Evolutionary conservation across 1,140 invertebrate species (phyloP), one percentile per base, ranked within the genome.

Genomic region (Sarcophaga peregrina): DNA sequence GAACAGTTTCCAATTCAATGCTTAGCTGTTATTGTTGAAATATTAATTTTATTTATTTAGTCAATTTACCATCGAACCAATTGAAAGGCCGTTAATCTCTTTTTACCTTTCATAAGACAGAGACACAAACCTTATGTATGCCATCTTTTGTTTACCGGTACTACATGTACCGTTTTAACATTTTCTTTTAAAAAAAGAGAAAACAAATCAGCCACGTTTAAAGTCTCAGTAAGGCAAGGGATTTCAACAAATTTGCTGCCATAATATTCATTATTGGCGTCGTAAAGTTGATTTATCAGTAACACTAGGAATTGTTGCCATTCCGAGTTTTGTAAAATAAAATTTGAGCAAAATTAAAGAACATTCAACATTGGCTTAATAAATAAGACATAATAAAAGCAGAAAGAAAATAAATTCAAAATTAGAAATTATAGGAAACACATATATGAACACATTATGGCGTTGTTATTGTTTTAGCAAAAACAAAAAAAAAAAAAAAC

Each of bases 51-150:
- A n/a, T 68, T 68, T 78, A 78, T 78, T 78, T 50, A 47, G 75
- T 78, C 25, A 78, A 78, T 78, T 17, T 78, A 25, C 7, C 75
- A 78, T 78, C 75, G 75, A 78, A 78, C 75, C 50, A 78, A 78
- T 78, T 78, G 75, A 78, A 78, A 78, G 75, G 25, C n/a, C 75
- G 52, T 78, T 78, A 10, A 25, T 78, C 9, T 17, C 9, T 78
- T 78, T 17, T 47, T 50, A 78, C 52, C 75, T 78, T 78, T 52
- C 20, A 20, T 78, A 47, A 47, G 75, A 78, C 75, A 78, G 25
- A 78, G 75, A 52, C 75, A 78, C 75, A 78, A 78, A 52, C 48
- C 75, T 78, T 20, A 50, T 52, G 75, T 52, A 52, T 68, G n/a
- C 62, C 17, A 20, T 68, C n/a, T 10, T 78, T 78, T 2, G 25